These are phyloP conservation scores for Corbicula japonica DNA, from an alignment of 2,888 invertebrate species.

Conservation along the genomic window DNA sequence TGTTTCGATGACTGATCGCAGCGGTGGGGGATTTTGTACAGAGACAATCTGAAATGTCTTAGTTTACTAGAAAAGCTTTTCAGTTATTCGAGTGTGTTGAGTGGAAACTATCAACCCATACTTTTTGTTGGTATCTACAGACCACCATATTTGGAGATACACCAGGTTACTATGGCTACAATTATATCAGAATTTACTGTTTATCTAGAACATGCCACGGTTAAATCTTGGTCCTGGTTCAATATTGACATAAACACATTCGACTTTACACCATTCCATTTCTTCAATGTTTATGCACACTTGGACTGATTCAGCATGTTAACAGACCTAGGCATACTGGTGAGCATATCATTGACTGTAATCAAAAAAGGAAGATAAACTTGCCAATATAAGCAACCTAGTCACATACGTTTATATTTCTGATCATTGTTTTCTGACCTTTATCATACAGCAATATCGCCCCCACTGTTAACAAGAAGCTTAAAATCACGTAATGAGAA, in stretches of 20 bases:
- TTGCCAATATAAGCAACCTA: conserved; percentile 1
- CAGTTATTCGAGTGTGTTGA: conserved; percentile 1
- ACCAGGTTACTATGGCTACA: neutral
- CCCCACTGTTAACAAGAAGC: conserved; percentile 2
- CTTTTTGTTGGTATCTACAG: neutral
- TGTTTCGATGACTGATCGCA: too few species aligned
- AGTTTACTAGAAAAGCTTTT: neutral
- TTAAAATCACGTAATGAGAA: neutral
- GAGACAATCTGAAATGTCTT: neutral
- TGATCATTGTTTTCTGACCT: conserved; percentile 2
- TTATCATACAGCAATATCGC: neutral
- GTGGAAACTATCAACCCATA: neutral
- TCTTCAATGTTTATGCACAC: neutral
- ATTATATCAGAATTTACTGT: neutral
- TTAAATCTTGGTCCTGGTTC: neutral
- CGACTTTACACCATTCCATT: neutral
- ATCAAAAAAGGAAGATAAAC: conserved; percentile 1
- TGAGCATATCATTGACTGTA: conserved; percentile 2
- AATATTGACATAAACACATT: neutral
- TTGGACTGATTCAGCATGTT: conserved; percentile 4
- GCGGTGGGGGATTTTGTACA: too few species aligned
- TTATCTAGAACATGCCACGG: conserved; percentile 2
- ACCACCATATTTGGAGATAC: neutral
- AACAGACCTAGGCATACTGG: neutral
- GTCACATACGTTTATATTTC: neutral